Conservation (phyloP, 1,140 invertebrate species). For the Yoshiicerus persimilis region DNA sequence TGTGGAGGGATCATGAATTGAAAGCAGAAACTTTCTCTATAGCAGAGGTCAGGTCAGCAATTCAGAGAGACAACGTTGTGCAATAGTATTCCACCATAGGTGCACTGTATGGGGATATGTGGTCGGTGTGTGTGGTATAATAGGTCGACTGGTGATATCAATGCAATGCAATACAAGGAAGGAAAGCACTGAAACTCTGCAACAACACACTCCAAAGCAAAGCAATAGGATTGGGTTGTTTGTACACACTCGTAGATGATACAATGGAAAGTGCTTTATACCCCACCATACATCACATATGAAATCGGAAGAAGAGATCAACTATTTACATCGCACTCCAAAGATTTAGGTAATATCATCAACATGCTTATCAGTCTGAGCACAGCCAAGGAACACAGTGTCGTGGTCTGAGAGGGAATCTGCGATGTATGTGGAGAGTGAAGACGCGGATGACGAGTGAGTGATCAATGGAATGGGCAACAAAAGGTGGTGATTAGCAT, state of each 20-base stretch:
- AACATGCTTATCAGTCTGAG: too few species aligned
- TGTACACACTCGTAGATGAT: too few species aligned
- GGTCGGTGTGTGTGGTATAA: neutral
- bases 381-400: too few species aligned
- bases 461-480: constrained; percentile 22
- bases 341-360: too few species aligned
- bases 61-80: too few species aligned
- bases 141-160: neutral
- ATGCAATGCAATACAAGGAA: neutral
- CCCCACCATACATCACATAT: neutral
- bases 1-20: neutral
- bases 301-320: neutral
- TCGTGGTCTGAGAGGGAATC: too few species aligned
- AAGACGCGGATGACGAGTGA: neutral
- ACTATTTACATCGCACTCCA: too few species aligned
- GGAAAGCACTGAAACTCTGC: neutral
- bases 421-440: neutral
- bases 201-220: neutral
- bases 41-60: neutral
- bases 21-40: neutral
- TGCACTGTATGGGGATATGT: neutral
- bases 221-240: neutral
- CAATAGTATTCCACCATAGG: neutral
- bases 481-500: constrained; percentile 47
- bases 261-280: neutral